Percentiles rank a stretch among this genome's conserved stretches.
Conservation (phyloP, 2,797 vertebrate species). For the Molossus alvarezi region DNA sequence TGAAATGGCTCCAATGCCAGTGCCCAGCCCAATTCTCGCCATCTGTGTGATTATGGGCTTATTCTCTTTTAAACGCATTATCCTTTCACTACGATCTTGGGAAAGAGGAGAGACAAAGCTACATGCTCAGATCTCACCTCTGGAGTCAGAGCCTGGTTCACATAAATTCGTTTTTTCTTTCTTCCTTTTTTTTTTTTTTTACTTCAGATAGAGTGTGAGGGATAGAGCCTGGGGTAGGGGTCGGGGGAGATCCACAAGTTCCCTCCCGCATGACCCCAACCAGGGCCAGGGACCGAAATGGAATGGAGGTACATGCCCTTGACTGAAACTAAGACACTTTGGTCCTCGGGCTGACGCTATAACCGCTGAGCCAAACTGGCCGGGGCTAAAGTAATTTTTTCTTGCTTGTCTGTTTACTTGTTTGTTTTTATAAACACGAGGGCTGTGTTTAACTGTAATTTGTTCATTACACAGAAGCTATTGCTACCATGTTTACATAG, state of each 20-base stretch:
- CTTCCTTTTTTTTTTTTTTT: too few species aligned
- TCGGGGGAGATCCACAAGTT: too few species aligned
- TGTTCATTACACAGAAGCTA: neutral
- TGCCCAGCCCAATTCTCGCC: neutral
- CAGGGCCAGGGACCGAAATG: too few species aligned
- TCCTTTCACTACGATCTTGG: neutral
- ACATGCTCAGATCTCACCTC: neutral
- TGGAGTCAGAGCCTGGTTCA: neutral
- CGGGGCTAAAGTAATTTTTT: neutral
- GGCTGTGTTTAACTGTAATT: slow-evolving; percentile 5
- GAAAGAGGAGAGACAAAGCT: neutral
- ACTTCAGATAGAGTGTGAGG: too few species aligned
- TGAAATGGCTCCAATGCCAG: neutral
- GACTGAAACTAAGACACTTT: too few species aligned
- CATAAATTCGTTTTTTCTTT: neutral
- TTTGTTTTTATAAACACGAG: slow-evolving; percentile 42
- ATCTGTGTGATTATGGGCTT: neutral
- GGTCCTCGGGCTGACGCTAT: too few species aligned
- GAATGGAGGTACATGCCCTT: too few species aligned
- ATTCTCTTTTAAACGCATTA: neutral
- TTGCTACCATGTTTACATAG: neutral
- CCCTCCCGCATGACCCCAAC: too few species aligned
- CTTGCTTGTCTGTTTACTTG: neutral
- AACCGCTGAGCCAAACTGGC: too few species aligned
- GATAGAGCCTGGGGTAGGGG: too few species aligned